Base-by-base conservation (phyloP, 2,888 invertebrate species). In the Phyllotreta cruciferae region DNA sequence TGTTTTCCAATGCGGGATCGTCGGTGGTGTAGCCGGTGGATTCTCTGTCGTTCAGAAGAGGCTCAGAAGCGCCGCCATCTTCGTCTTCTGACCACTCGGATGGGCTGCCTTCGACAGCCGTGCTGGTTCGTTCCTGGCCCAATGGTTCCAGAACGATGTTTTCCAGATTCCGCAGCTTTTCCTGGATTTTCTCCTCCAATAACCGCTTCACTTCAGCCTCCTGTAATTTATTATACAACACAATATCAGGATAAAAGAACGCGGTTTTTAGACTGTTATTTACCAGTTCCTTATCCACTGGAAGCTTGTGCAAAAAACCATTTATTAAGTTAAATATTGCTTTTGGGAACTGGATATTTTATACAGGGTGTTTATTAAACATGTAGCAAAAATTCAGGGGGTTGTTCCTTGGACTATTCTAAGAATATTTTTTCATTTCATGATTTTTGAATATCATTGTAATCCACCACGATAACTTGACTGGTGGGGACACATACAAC, bases 11-110 rank as follows among this genome's bases (percentile, higher is more conserved):
- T 10, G 92, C 92, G 0, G 92, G 92, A 81, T 93, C 93, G 81
- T 93, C 93, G 0, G 92, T 93, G n/a, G 91, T 92, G 78, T 93
- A 93, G 34, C 92, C 92, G 0, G 92, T 91, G 68, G 91, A 92
- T 72, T 86, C 86, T 52, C 83, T 74, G 67, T 85, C 85, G 52
- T 82, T 82, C 36, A 84, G 71, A n/a, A 84, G 74, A 8, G 83
- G 84, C 66, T 84, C 87, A n/a, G 87, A 87, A 54, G 86, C 87
- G 64, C 87, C 88, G 45, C 86, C 87, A 69, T 87, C 87, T 70
- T 86, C 86, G 72, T 87, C 87, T 74, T 87, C 87, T 68, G 90
- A 91, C 92, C 92, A 92, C 77, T 92, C 92, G n/a, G 91, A 91
- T 74, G 91, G 90, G 80, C 91, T 91, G 75, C 88, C 88, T 83